Conservation (phyloP, 2,113 vertebrate species). For the Bombycilla garrulus region DNA sequence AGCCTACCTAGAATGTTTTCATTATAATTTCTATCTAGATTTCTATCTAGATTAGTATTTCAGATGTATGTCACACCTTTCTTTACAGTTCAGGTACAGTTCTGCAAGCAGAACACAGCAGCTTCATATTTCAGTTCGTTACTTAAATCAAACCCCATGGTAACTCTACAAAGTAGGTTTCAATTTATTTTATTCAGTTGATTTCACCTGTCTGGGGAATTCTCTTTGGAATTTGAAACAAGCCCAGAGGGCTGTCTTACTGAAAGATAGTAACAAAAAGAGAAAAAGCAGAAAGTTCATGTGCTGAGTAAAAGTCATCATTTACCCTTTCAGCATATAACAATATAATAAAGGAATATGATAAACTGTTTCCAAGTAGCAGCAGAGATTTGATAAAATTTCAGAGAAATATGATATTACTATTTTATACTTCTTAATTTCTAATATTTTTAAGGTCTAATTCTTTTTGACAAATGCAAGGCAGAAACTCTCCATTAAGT, state of each 20-base stretch:
- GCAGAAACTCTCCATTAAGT: neutral
- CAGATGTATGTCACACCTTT: neutral
- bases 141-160: neutral
- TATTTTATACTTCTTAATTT: neutral
- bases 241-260: neutral
- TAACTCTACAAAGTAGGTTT: slow-evolving; percentile 1
- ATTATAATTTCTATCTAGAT: neutral
- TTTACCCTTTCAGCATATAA: neutral
- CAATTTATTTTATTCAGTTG: slow-evolving; percentile 51
- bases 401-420: neutral
- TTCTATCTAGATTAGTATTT: neutral
- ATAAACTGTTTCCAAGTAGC: neutral
- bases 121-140: slow-evolving; percentile 39
- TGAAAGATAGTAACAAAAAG: slow-evolving; percentile 6
- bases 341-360: neutral
- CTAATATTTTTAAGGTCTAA: neutral
- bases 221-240: slow-evolving; percentile 20
- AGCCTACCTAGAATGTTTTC: neutral
- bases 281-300: neutral
- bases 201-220: slow-evolving; percentile 37
- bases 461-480: neutral
- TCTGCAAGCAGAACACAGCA: neutral
- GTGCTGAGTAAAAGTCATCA: neutral
- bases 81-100: neutral
- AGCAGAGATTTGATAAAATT: neutral